Evolutionary conservation across 2,888 invertebrate genomes (phyloP).

Genomic region (Heliconius hortense): DNA sequence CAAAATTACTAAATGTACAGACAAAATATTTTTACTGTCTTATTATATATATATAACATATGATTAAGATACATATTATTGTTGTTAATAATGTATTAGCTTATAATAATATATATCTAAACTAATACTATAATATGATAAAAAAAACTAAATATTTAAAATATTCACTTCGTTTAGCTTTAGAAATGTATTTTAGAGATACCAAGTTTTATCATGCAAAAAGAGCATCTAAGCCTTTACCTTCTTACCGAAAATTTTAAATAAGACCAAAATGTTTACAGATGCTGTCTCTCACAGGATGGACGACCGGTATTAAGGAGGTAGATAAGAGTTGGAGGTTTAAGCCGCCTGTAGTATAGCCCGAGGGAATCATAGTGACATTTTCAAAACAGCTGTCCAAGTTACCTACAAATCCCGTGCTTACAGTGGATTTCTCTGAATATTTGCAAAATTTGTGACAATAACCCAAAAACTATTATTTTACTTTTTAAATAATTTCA

Average conservation of each 20-base stretch:
- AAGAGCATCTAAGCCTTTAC: conserved; percentile 13
- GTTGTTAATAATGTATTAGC: too few species aligned
- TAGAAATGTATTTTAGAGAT: background rate
- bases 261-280: conserved; percentile 23
- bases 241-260: conserved; percentile 14
- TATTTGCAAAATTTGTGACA: conserved; percentile 17
- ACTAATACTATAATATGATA: background rate
- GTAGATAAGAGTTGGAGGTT: conserved; percentile 42
- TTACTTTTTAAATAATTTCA: background rate
- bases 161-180: background rate
- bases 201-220: background rate
- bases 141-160: background rate
- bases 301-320: conserved; percentile 39
- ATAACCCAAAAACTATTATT: background rate
- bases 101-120: background rate
- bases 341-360: conserved; percentile 41
- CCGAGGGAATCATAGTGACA: conserved; percentile 40
- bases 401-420: conserved; percentile 35
- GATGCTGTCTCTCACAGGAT: conserved; percentile 25
- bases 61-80: too few species aligned
- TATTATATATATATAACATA: too few species aligned
- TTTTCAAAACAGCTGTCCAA: conserved; percentile 39
- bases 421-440: conserved; percentile 30
- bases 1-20: too few species aligned
- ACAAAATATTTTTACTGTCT: too few species aligned